These are phyloP conservation scores for Bovichtus diacanthus DNA, from an alignment of 2,797 vertebrate genomes.

Conservation along the genomic window DNA sequence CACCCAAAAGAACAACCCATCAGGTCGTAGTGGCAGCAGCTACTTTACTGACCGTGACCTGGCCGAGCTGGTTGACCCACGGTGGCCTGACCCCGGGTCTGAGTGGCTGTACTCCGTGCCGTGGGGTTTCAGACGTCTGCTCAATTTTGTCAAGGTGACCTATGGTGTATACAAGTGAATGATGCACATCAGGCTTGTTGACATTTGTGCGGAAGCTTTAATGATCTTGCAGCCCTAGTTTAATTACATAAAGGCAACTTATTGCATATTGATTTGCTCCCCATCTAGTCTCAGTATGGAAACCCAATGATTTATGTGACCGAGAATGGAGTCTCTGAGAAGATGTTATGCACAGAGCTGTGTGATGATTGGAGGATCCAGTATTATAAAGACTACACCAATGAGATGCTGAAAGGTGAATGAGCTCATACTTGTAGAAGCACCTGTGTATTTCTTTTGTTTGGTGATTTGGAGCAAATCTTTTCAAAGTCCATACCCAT, in stretches of 20 bases:
- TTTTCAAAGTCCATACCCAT: background rate
- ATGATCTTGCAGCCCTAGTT: background rate
- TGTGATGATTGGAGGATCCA: conserved; percentile 95
- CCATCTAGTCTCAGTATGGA: conserved; percentile 90
- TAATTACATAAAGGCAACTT: background rate
- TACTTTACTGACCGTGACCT: conserved; percentile 91
- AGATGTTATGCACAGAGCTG: conserved; percentile 87
- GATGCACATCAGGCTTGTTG: background rate
- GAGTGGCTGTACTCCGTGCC: conserved; percentile 93
- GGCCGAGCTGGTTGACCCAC: conserved; percentile 92
- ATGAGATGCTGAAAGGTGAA: conserved; percentile 87
- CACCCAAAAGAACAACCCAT: conserved; percentile 87
- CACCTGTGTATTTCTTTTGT: background rate
- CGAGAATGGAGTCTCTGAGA: conserved; percentile 94
- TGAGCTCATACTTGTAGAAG: background rate
- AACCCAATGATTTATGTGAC: conserved; percentile 93
- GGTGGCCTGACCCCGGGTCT: conserved; percentile 91
- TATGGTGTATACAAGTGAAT: background rate
- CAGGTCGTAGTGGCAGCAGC: conserved; percentile 81
- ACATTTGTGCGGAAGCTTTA: conserved; percentile 7
- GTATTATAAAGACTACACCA: conserved; percentile 93
- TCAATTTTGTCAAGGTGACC: conserved; percentile 94
- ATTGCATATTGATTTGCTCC: conserved; percentile 25
- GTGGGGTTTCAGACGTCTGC: conserved; percentile 94
- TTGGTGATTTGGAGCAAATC: background rate